Evolutionary conservation across 2,888 invertebrate species (phyloP).

Genomic region (Digitonthophagus gazella): DNA sequence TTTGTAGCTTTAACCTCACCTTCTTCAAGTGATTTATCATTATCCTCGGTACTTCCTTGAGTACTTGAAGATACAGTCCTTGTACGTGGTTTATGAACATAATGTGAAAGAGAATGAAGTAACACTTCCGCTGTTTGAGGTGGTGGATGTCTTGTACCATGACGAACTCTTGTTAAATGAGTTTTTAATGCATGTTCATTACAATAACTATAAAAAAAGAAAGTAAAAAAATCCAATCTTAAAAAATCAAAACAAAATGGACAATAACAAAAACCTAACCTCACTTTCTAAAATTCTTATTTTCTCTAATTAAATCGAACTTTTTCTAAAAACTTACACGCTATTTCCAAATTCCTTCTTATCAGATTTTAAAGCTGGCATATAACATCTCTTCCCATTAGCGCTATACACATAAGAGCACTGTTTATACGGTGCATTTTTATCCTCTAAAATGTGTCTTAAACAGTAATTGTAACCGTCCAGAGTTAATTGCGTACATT

Average conservation of each 20-base stretch:
- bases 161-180: constrained; percentile 62
- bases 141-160: constrained; percentile 60
- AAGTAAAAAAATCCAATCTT: constrained; percentile 8
- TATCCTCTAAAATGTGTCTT: constrained; percentile 81
- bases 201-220: constrained; percentile 63
- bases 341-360: constrained; percentile 58
- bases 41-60: constrained; percentile 43
- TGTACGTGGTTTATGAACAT: constrained; percentile 52
- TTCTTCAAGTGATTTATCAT: constrained; percentile 43
- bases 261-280: background rate
- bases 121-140: constrained; percentile 67
- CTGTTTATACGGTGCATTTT: constrained; percentile 78
- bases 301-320: background rate
- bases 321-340: constrained; percentile 50
- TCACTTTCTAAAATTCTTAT: background rate
- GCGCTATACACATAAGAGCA: constrained; percentile 69
- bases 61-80: constrained; percentile 39
- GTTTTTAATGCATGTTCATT: constrained; percentile 67
- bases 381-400: constrained; percentile 72
- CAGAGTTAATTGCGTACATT: constrained; percentile 66
- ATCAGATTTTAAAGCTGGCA: constrained; percentile 73
- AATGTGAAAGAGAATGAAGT: constrained; percentile 64
- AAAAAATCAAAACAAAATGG: too few relatives aligned
- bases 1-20: constrained; percentile 51
- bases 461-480: constrained; percentile 76